These are phyloP conservation scores for Sphaerophoria rueppellii DNA, from an alignment of 2,888 invertebrate species.

Conservation along the genomic window DNA sequence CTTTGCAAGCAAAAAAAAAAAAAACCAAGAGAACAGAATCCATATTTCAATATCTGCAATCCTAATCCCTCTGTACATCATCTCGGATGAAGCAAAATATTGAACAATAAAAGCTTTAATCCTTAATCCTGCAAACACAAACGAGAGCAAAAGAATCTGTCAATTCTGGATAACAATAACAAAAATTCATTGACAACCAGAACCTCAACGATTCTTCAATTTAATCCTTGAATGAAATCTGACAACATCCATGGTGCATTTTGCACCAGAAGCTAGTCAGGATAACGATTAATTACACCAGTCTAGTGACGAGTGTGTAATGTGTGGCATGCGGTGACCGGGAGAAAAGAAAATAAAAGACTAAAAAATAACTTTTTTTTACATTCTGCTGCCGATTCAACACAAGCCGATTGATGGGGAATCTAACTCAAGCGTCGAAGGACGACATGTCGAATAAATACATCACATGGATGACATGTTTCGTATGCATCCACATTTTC, in stretches of 20 bases:
- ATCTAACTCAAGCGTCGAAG: slow-evolving; percentile 54
- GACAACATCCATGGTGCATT: too few species aligned
- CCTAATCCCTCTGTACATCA: background rate
- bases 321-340: background rate
- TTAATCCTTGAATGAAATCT: background rate
- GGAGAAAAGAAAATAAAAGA: background rate
- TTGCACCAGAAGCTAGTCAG: background rate
- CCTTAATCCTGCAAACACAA: background rate
- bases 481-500: background rate
- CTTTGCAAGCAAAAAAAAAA: background rate
- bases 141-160: background rate
- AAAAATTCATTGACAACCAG: too few species aligned
- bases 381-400: slow-evolving; percentile 34
- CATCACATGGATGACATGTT: slow-evolving; percentile 14
- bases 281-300: background rate
- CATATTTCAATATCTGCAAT: background rate
- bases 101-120: background rate
- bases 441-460: slow-evolving; percentile 31
- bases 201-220: background rate
- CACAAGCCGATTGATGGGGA: slow-evolving; percentile 56
- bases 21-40: background rate
- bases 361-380: background rate
- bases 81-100: background rate
- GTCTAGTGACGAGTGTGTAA: background rate
- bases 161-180: background rate